Conservation (phyloP, 2,888 invertebrate genomes). For the Eucera pruinosa region DNA sequence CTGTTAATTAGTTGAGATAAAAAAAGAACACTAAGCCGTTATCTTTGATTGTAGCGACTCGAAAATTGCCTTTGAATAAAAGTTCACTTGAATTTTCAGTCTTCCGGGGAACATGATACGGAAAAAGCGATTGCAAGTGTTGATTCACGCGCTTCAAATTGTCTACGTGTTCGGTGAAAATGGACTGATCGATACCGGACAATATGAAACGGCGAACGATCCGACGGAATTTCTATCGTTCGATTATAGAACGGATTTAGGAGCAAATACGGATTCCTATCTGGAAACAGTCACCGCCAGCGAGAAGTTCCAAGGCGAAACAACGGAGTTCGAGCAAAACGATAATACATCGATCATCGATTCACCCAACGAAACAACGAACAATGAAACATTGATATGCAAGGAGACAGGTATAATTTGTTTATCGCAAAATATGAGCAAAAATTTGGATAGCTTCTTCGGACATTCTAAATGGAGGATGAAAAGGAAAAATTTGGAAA, state of each 20-base stretch:
- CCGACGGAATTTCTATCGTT: not conserved
- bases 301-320: not conserved
- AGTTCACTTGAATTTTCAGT: conserved; percentile 22
- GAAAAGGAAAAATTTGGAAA: too few species aligned
- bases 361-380: not conserved
- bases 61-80: not conserved
- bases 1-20: conserved; percentile 16
- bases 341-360: not conserved
- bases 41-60: not conserved
- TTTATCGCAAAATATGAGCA: too few species aligned
- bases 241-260: conserved; percentile 6
- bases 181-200: conserved; percentile 19
- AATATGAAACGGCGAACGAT: conserved; percentile 17
- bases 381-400: not conserved
- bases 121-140: conserved; percentile 63
- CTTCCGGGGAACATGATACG: conserved; percentile 62
- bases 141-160: conserved; percentile 65
- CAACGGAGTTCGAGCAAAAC: not conserved
- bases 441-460: too few species aligned
- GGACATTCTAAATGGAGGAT: too few species aligned
- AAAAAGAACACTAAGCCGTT: not conserved
- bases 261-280: too few species aligned
- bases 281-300: not conserved
- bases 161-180: conserved; percentile 62
- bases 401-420: conserved; percentile 7